Conservation (phyloP, 2,113 vertebrate genomes). For the Ursus arctos region DNA sequence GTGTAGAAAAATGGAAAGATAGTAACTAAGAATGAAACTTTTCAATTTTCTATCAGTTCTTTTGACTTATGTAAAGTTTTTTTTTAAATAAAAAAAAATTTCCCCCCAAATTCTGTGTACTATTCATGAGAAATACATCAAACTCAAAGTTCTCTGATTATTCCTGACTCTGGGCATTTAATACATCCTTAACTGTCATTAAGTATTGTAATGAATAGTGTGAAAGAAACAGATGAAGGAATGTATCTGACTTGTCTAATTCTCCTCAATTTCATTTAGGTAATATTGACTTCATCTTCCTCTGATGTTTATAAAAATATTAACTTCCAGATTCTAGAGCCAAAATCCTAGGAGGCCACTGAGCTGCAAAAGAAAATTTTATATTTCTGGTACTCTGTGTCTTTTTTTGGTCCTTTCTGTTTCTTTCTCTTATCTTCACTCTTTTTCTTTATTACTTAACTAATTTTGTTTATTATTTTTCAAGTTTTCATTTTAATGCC, state of each 20-base stretch:
- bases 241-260: not conserved
- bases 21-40: not conserved
- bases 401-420: not conserved
- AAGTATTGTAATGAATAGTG: not conserved
- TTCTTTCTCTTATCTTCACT: not conserved
- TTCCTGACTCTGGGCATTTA: not conserved
- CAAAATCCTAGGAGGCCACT: not conserved
- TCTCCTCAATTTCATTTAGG: not conserved
- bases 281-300: not conserved
- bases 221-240: not conserved
- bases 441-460: not conserved
- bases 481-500: not conserved
- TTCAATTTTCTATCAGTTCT: not conserved
- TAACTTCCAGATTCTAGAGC: not conserved
- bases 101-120: not conserved
- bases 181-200: not conserved
- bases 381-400: not conserved
- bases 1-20: not conserved
- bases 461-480: not conserved
- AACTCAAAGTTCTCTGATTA: not conserved
- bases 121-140: not conserved
- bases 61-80: not conserved
- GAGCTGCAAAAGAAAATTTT: not conserved
- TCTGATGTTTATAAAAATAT: not conserved
- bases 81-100: not conserved